phyloP scores from a whole-genome alignment of 2,888 invertebrate genomes.

The Cryptosula pallasiana region DNA sequence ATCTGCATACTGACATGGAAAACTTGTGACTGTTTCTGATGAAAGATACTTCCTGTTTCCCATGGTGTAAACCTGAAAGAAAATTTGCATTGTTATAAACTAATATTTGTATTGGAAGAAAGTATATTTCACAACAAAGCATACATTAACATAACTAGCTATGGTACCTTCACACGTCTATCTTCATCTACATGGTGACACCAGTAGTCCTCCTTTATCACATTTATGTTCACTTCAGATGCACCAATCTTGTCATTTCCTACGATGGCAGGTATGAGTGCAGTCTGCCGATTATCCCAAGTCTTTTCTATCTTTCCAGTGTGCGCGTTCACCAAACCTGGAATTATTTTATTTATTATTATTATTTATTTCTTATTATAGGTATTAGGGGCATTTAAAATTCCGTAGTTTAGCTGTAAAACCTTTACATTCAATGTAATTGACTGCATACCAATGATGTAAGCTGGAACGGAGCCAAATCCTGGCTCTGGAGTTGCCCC shows the following conservation, averaged over 20 bases:
- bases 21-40: neutral
- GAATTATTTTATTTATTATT: no score
- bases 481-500: neutral
- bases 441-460: neutral
- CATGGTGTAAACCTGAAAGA: neutral
- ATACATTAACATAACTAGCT: no score
- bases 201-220: neutral
- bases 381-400: no score
- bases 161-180: neutral
- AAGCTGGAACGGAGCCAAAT: slow-evolving; percentile 4
- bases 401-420: no score
- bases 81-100: no score
- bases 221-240: neutral
- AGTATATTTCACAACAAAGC: no score
- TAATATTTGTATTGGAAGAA: no score
- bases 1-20: neutral
- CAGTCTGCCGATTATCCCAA: neutral
- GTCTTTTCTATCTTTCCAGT: slow-evolving; percentile 8
- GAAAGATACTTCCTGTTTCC: neutral
- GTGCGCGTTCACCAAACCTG: slow-evolving; percentile 6
- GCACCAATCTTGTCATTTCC: slow-evolving; percentile 1
- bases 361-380: no score
- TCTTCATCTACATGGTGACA: slow-evolving; percentile 5
- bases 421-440: no score
- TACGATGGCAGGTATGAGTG: neutral